Conservation (phyloP, 37 sponge, comb jelly and placozoan genomes). For the Chondrilla cf. caribensis region DNA sequence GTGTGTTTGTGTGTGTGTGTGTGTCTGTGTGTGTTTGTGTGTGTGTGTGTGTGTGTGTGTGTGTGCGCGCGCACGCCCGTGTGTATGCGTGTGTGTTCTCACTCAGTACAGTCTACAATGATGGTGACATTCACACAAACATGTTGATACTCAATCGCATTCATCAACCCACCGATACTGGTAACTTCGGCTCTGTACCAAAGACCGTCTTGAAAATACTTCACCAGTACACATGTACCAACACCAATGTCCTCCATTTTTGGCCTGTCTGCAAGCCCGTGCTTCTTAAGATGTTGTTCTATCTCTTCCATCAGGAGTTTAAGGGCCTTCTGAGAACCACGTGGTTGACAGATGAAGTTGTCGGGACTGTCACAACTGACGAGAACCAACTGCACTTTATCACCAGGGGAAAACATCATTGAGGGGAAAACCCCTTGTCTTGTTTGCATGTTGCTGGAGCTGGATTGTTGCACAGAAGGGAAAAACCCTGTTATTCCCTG, state of each 20-base stretch:
- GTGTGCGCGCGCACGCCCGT: too few species aligned
- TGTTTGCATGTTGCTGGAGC: not conserved
- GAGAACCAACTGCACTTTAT: not conserved
- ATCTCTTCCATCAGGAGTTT: not conserved
- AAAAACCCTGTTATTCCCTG: not conserved
- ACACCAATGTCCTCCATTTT: not conserved
- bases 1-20: too few species aligned
- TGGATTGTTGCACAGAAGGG: not conserved
- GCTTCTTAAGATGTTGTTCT: not conserved
- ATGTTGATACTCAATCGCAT: too few species aligned
- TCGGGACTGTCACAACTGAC: not conserved
- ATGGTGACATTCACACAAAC: too few species aligned
- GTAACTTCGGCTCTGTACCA: slow-evolving; percentile 15
- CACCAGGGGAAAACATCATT: not conserved
- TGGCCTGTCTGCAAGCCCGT: not conserved
- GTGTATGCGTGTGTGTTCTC: too few species aligned
- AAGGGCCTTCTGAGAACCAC: not conserved
- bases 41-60: too few species aligned
- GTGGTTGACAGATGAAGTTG: not conserved
- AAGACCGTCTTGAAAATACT: not conserved
- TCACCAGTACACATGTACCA: not conserved
- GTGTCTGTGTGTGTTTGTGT: too few species aligned
- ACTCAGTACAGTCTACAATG: too few species aligned
- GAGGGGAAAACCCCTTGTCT: not conserved
- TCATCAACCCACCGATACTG: not conserved